Base-by-base conservation (phyloP, 2,797 vertebrate genomes). In the Sebastes trivittatus region DNA sequence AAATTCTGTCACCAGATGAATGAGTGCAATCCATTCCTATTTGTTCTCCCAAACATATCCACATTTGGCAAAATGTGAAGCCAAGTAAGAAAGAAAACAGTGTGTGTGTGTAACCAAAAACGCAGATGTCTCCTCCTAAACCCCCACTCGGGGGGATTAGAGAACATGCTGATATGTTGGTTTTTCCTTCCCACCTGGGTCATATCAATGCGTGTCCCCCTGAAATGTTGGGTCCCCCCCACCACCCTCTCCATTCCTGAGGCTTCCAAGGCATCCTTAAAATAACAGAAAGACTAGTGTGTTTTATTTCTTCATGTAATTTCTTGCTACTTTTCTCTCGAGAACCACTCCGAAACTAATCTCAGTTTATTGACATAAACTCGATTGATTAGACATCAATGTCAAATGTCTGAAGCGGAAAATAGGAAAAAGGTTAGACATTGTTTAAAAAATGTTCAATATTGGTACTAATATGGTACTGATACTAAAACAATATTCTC, bases 121-220 rank as follows among this genome's bases (percentile, higher is more conserved):
- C 78, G 13, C 76, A 71, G 52, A 82, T 68, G 76, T 83, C 80
- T 85, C 81, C 42, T 52, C 63, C 60, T 84, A 84, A 67, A 67
- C 54, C 61, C 52, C 61, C 59, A 68, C 86, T 75, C 66, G 6
- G 38, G 82, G 67, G 89, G 76, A 84, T 46, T 25, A 68, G 63
- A 82, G 76, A 88, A 82, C 81, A 87, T 69, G 74, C 76, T 83
- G 82, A 80, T 83, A 68, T 88, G 73, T 89, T 86, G 54, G 52
- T 81, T 88, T 88, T 88, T 81, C 80, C 80, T 77, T 71, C 79
- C 87, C 92, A 89, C 91, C 88, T 92, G 91, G 88, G 80, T 89
- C 80, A 34, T 77, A 84, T 89, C 87, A 91, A 75, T 80, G 60
- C 52, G 6, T 77, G 82, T 83, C 87, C 87, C 72, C 66, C 77